Base-by-base conservation (phyloP, 2,888 invertebrate genomes). In the Tenodera sinensis region DNA sequence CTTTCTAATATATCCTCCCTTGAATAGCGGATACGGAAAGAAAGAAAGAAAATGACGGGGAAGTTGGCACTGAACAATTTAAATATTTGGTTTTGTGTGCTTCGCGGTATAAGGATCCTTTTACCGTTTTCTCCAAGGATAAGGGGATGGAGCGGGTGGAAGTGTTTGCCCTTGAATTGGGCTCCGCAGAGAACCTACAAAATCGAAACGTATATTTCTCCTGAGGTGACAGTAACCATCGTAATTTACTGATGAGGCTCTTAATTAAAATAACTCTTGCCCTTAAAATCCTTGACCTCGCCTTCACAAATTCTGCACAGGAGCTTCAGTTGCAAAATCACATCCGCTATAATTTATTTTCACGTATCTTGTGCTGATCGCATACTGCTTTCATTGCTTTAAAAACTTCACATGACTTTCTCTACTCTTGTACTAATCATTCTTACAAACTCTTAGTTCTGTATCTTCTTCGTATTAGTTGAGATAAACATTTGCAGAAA, bases 21-120 rank as follows among this genome's bases (percentile, higher is more conserved):
- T 28, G 30, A 28, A 84, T 84, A 28, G 30, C 3, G 54, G 54
- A 71, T 71, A 71, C 20, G 54, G 25, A 71, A 71, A 71, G 54
- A 20, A 71, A 71, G 54, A 20, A 71, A 71, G 54, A 71, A 71
- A 71, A 71, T 71, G 30, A 84, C 28, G 84, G 34, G 25, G 84
- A 84, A 84, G 34, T 34, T 12, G 28, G 28, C 28, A 28, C 34
- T 25, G 84, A 28, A 84, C 84, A 84, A 84, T 84, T 84, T 84
- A 84, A 84, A 84, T 84, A 84, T 84, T 84, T 84, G 84, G 84
- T 84, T 84, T 84, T 84, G 84, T 84, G 28, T 84, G 28, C 34
- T 84, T 20, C 54, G 54, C 20, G 25, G 54, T 20, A 71, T 71
- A 71, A 71, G 54, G 54, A 25, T 71, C 54, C 54, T 20, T 71